Evolutionary conservation across 2,113 vertebrate species (phyloP).

Genomic region (Baryphthengus martii): DNA sequence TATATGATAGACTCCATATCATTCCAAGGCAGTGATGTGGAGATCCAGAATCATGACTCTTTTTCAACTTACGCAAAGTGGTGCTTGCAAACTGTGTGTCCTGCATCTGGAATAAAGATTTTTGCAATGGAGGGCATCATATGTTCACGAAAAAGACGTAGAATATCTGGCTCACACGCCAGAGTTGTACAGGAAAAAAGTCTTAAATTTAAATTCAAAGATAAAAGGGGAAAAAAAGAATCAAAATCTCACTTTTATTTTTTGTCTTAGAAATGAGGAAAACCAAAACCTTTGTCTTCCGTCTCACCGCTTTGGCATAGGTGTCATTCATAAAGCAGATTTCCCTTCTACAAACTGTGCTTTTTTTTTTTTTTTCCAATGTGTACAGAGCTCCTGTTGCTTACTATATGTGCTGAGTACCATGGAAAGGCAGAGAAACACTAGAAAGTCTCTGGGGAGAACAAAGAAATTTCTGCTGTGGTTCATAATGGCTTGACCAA

Average conservation of each 20-base stretch:
- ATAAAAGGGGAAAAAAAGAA: neutral
- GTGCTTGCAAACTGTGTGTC: accelerated
- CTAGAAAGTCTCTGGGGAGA: neutral
- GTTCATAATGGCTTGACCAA: neutral
- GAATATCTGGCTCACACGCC: neutral
- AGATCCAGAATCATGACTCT: neutral
- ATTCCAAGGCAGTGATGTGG: neutral
- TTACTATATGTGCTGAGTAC: neutral
- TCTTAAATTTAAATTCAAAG: neutral
- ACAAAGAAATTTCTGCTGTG: neutral
- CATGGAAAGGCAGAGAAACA: neutral
- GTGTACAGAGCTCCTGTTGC: neutral
- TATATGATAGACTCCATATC: neutral
- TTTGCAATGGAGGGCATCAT: neutral
- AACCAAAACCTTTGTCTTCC: neutral
- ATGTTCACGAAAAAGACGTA: neutral
- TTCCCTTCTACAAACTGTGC: neutral
- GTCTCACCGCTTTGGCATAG: neutral
- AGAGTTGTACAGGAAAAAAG: neutral
- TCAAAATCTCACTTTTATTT: neutral
- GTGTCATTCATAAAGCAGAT: neutral
- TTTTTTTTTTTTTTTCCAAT: neutral
- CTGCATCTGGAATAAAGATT: neutral
- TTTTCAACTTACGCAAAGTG: neutral
- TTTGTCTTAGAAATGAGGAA: neutral